Conservation (phyloP, 2,113 vertebrate genomes). For the Cyphomyrus discorhynchus region DNA sequence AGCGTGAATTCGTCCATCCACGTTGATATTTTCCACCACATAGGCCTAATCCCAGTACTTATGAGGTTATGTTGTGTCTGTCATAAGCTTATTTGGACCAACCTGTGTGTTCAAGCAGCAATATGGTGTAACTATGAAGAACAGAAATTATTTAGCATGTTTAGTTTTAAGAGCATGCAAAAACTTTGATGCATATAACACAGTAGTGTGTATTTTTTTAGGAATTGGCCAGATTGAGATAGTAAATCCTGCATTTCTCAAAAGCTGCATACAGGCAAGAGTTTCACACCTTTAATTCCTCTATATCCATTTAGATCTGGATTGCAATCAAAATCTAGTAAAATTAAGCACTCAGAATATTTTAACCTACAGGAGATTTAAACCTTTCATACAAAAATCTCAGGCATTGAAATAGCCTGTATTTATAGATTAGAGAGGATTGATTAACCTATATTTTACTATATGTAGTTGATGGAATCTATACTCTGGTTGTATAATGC, state of each 20-base stretch:
- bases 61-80: neutral
- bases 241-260: neutral
- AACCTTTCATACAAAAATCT: neutral
- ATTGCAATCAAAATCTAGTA: neutral
- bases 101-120: neutral
- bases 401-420: neutral
- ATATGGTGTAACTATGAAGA: neutral
- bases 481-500: neutral
- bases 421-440: neutral
- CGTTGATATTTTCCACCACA: neutral
- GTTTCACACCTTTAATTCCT: neutral
- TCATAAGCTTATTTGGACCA: neutral
- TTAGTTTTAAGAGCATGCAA: neutral
- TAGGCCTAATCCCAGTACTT: neutral
- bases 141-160: neutral
- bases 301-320: neutral
- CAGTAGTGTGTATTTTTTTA: neutral
- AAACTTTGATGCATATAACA: neutral
- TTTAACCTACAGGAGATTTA: neutral
- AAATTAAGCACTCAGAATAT: neutral
- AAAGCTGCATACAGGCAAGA: neutral
- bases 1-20: constrained; percentile 11
- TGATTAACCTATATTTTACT: neutral
- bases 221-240: neutral
- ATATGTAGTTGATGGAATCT: neutral